Conservation (phyloP, 2,113 vertebrate genomes). For the Bos indicus region DNA sequence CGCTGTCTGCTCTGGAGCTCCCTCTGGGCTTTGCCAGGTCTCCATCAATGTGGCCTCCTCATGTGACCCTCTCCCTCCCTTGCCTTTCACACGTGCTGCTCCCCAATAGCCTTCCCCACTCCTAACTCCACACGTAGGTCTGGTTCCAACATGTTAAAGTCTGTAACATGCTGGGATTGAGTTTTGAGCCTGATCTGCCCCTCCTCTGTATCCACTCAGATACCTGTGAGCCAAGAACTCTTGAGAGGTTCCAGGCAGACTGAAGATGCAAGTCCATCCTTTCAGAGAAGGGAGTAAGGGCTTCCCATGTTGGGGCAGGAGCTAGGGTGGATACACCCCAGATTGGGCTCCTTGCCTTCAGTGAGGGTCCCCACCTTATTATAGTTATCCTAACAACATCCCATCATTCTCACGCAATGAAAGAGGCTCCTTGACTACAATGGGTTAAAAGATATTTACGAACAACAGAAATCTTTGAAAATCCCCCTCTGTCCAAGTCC, state of each 20-base stretch:
- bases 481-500: rapidly evolving
- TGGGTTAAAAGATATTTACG: background rate
- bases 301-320: background rate
- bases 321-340: background rate
- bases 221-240: background rate
- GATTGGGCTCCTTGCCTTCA: no score
- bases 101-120: no score
- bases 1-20: background rate
- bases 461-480: background rate
- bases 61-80: background rate
- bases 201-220: rapidly evolving
- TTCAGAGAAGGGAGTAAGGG: background rate
- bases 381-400: background rate
- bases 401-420: background rate
- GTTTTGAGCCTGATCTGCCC: rapidly evolving
- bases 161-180: background rate
- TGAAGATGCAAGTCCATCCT: background rate
- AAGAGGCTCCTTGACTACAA: background rate
- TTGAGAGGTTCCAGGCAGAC: no score
- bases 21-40: background rate
- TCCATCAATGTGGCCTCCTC: background rate
- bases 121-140: background rate
- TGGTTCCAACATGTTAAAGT: background rate
- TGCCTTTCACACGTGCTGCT: background rate
- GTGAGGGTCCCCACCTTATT: background rate